Evolutionary conservation across 2,797 vertebrate genomes (phyloP), one percentile per base, ranked within the genome.

Genomic region (Leuciscus waleckii): DNA sequence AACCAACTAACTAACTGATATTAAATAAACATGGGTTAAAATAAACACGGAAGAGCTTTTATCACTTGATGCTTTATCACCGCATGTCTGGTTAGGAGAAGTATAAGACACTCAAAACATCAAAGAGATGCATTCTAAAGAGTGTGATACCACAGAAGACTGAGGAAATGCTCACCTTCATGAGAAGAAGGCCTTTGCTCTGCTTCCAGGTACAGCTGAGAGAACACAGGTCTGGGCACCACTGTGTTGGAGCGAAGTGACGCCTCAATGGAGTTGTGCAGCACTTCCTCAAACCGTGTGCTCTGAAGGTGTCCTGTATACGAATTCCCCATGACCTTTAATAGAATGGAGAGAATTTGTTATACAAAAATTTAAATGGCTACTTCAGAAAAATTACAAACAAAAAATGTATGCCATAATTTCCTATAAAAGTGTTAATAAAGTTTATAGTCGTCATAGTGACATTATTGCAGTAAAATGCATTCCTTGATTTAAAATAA

Each of bases 221-320:
- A 97, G 95, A 99, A 99, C 85, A 99, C 92, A 1, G 98, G 98
- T 83, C 97, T 94, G 61, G 97, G 98, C 54, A 97, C 95, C 29
- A 98, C 94, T 58, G 94, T 96, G 93, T 94, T 98, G 35, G 98
- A 99, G 69, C 98, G 97, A 83, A 99, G 95, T 5, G 98, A 99
- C 0, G 98, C 98, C 92, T 99, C 98, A 0, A 99, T 99, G 87
- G 97, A 99, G 92, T 95, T 97, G 92, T 98, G 98, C 71, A 99
- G 93, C 13, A 99, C 97, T 93, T 99, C 98, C 91, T 99, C 97
- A 68, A 99, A 99, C 49, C 98, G 96, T 0, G 97, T 96, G 71
- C 96, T 97, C 94, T 96, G 97, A 90, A 98, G 96, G 92, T 99
- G 98, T 41, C 98, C 98, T 0, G 98, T 97, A 0, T 99, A 98